A percentile compares a stretch with the other conserved stretches of the same genome.
These are phyloP conservation scores for Chironex yamaguchii DNA, from an alignment of 30 jellyfish, hydroid and myxozoan genomes.

Conservation along the genomic window DNA sequence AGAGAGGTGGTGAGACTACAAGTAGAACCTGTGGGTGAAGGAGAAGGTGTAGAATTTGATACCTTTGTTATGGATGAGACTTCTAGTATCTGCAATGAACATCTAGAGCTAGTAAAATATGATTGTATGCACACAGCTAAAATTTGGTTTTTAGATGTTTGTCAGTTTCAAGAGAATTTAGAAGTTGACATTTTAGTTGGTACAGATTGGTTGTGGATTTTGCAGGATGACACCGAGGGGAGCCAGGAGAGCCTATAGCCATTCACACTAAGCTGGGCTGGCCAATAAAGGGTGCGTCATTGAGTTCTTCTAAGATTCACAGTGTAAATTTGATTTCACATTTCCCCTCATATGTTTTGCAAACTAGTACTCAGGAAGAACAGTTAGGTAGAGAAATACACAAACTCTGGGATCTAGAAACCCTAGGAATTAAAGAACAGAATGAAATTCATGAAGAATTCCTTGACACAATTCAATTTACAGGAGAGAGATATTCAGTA, in stretches of 20 bases:
- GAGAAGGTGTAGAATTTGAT: neutral
- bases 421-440: slow-evolving; percentile 50
- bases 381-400: neutral
- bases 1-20: neutral
- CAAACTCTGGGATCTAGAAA: slow-evolving; percentile 59
- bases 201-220: slow-evolving; percentile 9
- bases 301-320: neutral
- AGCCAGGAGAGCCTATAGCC: slow-evolving; percentile 36
- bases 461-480: neutral
- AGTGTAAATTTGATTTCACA: neutral
- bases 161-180: neutral
- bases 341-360: neutral
- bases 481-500: slow-evolving; percentile 19
- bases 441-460: neutral
- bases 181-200: slow-evolving; percentile 1
- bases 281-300: slow-evolving; percentile 6
- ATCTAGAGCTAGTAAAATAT: neutral
- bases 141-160: slow-evolving; percentile 15
- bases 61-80: slow-evolving; percentile 14
- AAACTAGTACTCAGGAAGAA: neutral
- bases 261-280: slow-evolving; percentile 18
- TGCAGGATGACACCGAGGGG: slow-evolving; percentile 57
- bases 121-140: slow-evolving; percentile 7
- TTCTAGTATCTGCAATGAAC: slow-evolving; percentile 6
- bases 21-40: neutral